Evolutionary conservation across 2,888 invertebrate species (phyloP).

Genomic region (Polydrusus tereticollis): DNA sequence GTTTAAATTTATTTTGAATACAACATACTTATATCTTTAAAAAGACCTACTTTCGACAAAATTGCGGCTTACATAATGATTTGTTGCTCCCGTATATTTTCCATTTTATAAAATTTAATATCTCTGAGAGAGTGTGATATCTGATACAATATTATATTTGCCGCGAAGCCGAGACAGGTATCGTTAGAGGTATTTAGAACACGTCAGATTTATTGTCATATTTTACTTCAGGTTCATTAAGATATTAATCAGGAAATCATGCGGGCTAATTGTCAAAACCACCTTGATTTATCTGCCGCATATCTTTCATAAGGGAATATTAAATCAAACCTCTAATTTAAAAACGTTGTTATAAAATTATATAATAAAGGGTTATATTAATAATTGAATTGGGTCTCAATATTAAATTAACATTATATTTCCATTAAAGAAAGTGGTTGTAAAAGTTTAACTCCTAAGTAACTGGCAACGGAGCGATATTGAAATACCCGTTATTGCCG

Average conservation of each 20-base stretch:
- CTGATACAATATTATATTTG: too few relatives aligned
- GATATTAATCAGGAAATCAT: too few relatives aligned
- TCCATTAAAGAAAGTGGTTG: not conserved
- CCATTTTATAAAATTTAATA: slow-evolving; percentile 8
- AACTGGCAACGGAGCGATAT: not conserved
- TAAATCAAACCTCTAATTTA: too few relatives aligned
- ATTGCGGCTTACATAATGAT: not conserved
- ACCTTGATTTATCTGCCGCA: too few relatives aligned
- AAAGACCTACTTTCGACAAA: not conserved
- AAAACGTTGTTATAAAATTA: too few relatives aligned
- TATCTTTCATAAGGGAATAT: too few relatives aligned
- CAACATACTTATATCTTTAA: not conserved
- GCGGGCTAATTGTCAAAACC: too few relatives aligned
- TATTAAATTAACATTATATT: not conserved
- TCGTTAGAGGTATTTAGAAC: not conserved
- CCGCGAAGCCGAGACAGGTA: not conserved
- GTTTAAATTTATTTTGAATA: not conserved
- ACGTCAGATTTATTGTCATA: not conserved
- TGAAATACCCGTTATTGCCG: not conserved
- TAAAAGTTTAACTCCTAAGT: not conserved
- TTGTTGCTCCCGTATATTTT: slow-evolving; percentile 1
- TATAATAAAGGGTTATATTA: not conserved
- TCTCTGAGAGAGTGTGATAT: not conserved
- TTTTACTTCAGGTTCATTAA: too few relatives aligned
- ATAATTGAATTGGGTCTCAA: not conserved